Evolutionary conservation across 2,113 vertebrate genomes (phyloP).

Genomic region (Petrocephalus microphthalmus): DNA sequence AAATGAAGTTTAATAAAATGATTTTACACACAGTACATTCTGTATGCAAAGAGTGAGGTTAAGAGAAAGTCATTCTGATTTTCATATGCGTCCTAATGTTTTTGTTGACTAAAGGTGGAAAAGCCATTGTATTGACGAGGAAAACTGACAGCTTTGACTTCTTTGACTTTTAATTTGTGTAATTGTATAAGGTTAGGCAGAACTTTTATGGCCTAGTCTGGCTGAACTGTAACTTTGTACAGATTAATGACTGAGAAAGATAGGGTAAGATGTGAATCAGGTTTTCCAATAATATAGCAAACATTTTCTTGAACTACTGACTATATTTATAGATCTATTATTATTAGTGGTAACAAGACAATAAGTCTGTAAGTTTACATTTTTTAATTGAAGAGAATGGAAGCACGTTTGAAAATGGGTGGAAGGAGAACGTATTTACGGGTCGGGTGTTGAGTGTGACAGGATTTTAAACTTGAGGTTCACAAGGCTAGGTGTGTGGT

Average conservation of each 20-base stretch:
- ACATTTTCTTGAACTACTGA: not conserved
- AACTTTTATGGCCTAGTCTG: not conserved
- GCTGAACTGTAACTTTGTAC: not conserved
- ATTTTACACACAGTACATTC: not conserved
- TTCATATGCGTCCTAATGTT: not conserved
- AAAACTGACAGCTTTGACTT: not conserved
- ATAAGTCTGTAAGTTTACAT: constrained; percentile 1
- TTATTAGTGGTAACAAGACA: constrained; percentile 10
- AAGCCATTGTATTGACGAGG: not conserved
- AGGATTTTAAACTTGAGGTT: not conserved
- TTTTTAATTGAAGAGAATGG: constrained; percentile 3
- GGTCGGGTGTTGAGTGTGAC: constrained; percentile 3
- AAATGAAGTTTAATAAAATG: not conserved
- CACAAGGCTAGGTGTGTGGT: not conserved
- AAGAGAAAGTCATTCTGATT: not conserved
- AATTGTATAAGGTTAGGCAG: not conserved
- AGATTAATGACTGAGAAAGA: not conserved
- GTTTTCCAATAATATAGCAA: constrained; percentile 7
- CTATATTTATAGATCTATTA: constrained; percentile 12
- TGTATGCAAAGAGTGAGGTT: not conserved
- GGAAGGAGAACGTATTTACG: not conserved
- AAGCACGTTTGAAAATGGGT: not conserved
- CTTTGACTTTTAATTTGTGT: not conserved
- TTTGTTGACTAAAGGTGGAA: not conserved
- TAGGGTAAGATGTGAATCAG: not conserved